A percentile compares a stretch with the other conserved stretches of the same genome.
These are phyloP conservation scores for Caenorhabditis sulstoni DNA, from an alignment of 2,888 invertebrate species.

Conservation along the genomic window DNA sequence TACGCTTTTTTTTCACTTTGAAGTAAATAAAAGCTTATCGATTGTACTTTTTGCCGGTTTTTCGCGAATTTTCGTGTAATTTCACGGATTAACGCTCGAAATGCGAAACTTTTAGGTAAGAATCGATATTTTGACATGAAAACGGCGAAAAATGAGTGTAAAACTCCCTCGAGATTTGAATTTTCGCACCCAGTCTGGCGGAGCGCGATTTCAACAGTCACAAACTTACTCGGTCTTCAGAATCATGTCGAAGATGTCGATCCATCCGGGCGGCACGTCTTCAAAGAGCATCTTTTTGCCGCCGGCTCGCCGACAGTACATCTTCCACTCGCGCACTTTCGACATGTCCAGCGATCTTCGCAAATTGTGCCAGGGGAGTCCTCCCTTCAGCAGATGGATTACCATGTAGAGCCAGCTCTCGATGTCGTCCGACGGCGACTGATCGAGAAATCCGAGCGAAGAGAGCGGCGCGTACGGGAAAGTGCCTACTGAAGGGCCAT, in stretches of 20 bases:
- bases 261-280: constrained; percentile 60
- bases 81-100: too few species aligned
- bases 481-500: constrained; percentile 54
- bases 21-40: too few species aligned
- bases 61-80: too few species aligned
- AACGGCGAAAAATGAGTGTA: too few species aligned
- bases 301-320: constrained; percentile 50
- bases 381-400: constrained; percentile 24
- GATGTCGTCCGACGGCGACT: constrained; percentile 48
- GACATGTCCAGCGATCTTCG: constrained; percentile 24
- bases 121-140: too few species aligned
- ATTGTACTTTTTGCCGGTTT: too few species aligned
- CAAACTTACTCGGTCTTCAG: constrained; percentile 55
- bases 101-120: too few species aligned
- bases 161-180: too few species aligned
- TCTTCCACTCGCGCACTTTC: constrained; percentile 57
- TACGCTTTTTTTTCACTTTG: too few species aligned
- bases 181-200: too few species aligned
- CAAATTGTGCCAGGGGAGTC: constrained; percentile 56
- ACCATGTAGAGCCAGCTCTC: constrained; percentile 60
- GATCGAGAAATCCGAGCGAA: constrained; percentile 53
- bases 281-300: constrained; percentile 59
- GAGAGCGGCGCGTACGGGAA: constrained; percentile 52
- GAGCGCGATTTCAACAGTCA: not conserved
- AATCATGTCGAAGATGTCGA: constrained; percentile 67